phyloP scores from a whole-genome alignment of 1,140 invertebrate genomes.

The Neocloeon triangulifer region DNA sequence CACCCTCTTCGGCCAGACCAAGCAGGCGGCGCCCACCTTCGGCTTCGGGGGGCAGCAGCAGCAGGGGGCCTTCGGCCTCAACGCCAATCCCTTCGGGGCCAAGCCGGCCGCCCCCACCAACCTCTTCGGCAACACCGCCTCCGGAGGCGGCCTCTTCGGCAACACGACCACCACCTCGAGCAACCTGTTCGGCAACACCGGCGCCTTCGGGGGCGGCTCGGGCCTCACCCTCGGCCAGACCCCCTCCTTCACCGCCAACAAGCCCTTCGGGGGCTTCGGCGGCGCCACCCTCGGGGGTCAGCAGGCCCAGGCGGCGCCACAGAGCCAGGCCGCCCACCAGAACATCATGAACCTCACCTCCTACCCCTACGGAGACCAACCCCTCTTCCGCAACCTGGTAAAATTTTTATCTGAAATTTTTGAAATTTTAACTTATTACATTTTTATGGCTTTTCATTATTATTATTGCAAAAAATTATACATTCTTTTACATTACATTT shows the following conservation, averaged over 20 bases:
- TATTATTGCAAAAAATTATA: too few relatives aligned
- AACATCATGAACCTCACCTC: slow-evolving; percentile 41
- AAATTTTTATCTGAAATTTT: too few relatives aligned
- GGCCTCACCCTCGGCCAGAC: slow-evolving; percentile 17
- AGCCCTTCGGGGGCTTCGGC: too few relatives aligned
- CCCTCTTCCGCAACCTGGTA: slow-evolving; percentile 48
- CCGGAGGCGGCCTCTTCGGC: slow-evolving; percentile 19
- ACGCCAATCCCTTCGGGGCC: too few relatives aligned
- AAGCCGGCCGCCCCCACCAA: too few relatives aligned
- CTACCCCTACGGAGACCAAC: slow-evolving; percentile 53
- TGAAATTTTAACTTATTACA: too few relatives aligned
- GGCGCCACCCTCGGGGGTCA: slow-evolving; percentile 12
- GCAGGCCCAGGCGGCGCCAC: background rate
- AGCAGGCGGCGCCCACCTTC: slow-evolving; percentile 2
- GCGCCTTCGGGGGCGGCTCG: slow-evolving; percentile 15
- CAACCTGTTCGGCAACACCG: slow-evolving; percentile 26
- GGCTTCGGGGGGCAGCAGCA: slow-evolving; percentile 9
- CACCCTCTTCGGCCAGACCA: too few relatives aligned
- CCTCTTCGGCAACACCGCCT: too few relatives aligned
- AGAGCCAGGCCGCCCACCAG: slow-evolving; percentile 23
- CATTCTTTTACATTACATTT: too few relatives aligned
- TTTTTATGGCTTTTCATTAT: too few relatives aligned
- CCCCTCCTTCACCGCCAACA: slow-evolving; percentile 18
- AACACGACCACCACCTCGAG: slow-evolving; percentile 22
- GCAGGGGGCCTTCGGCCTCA: too few relatives aligned